phyloP scores from a whole-genome alignment of 1,140 invertebrate genomes.

The Drosophila ohnishii region DNA sequence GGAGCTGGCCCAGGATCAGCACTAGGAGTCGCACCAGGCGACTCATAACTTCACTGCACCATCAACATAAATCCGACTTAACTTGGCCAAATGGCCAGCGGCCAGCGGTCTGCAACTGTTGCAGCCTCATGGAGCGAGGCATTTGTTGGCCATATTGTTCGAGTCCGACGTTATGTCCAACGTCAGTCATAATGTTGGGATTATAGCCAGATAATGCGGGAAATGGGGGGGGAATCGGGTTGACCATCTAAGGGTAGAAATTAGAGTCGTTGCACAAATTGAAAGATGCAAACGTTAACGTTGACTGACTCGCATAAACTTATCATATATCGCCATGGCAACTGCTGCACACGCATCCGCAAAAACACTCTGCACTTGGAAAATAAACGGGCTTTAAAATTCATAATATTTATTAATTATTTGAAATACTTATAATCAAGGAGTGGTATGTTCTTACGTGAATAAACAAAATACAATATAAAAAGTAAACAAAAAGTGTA shows the following conservation, averaged over 20 bases:
- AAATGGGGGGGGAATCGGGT: background rate
- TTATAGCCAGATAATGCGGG: constrained; percentile 18
- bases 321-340: constrained; percentile 31
- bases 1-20: background rate
- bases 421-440: too few relatives aligned
- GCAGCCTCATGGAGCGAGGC: background rate
- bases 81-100: constrained; percentile 43
- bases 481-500: too few relatives aligned
- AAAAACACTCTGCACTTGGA: background rate
- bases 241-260: constrained; percentile 14
- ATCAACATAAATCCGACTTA: constrained; percentile 78
- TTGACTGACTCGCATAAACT: constrained; percentile 30
- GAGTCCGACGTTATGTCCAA: constrained; percentile 30
- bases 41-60: constrained; percentile 37
- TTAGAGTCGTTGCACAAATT: constrained; percentile 27
- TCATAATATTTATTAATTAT: too few relatives aligned
- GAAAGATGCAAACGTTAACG: constrained; percentile 33
- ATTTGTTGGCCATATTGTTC: constrained; percentile 31
- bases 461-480: too few relatives aligned
- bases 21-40: constrained; percentile 5
- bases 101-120: constrained; percentile 10
- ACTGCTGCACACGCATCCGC: background rate
- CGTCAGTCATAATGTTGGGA: constrained; percentile 42
- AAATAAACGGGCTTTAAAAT: too few relatives aligned
- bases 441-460: too few relatives aligned